phyloP scores from a whole-genome alignment of 2,888 invertebrate genomes.

The Drosophila atroscutellata region DNA sequence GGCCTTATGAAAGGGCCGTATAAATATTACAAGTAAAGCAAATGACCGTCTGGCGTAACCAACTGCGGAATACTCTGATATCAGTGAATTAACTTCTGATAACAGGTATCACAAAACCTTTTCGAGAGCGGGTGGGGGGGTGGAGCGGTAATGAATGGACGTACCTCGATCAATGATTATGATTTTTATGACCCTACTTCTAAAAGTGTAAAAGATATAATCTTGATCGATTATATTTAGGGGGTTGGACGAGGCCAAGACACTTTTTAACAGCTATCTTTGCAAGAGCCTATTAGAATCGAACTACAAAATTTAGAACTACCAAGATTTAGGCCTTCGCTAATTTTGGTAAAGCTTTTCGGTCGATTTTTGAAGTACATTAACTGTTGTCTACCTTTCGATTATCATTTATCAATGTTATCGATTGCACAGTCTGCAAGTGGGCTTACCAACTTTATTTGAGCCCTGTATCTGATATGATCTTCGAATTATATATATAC shows the following conservation, averaged over 20 bases:
- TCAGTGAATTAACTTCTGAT: neutral
- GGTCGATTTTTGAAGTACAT: neutral
- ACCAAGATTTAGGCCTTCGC: neutral
- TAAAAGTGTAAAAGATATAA: neutral
- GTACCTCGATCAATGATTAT: neutral
- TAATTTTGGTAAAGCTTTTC: neutral
- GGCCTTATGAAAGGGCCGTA: conserved; percentile 31
- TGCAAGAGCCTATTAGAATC: neutral
- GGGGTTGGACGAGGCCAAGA: neutral
- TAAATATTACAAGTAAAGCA: neutral
- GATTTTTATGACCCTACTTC: neutral
- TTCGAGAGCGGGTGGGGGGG: no score
- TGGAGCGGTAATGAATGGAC: neutral
- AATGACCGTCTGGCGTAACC: neutral
- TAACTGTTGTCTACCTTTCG: neutral
- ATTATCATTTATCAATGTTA: neutral
- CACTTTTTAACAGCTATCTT: neutral
- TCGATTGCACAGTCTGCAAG: neutral
- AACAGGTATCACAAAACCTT: neutral
- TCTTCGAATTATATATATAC: no score
- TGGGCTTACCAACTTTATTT: neutral
- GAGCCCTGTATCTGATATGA: neutral
- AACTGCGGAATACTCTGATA: neutral
- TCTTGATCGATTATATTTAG: neutral
- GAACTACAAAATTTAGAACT: neutral